phyloP scores from a whole-genome alignment of 1,140 invertebrate species.

The Leptinotarsa lineolata region DNA sequence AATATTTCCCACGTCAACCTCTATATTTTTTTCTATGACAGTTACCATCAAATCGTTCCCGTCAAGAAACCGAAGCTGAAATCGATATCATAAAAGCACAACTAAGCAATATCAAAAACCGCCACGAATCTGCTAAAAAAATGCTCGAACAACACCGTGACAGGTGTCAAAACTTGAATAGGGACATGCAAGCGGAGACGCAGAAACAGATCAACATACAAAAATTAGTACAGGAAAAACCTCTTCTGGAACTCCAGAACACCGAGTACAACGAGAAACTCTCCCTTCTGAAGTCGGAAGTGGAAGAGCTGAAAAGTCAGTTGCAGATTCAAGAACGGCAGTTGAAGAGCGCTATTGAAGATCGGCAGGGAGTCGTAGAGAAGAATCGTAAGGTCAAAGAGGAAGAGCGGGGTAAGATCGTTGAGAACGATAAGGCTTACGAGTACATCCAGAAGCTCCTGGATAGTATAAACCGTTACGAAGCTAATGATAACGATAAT shows the following conservation, averaged over 20 bases:
- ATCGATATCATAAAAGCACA: slow-evolving; percentile 56
- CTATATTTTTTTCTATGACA: slow-evolving; percentile 35
- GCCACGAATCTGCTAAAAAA: slow-evolving; percentile 36
- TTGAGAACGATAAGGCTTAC: slow-evolving; percentile 49
- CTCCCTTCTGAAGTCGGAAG: slow-evolving; percentile 12
- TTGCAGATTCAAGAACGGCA: slow-evolving; percentile 22
- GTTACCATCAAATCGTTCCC: slow-evolving; percentile 56
- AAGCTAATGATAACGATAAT: slow-evolving; percentile 27
- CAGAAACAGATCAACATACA: slow-evolving; percentile 44
- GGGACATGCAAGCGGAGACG: slow-evolving; percentile 39
- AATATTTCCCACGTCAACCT: too few species aligned
- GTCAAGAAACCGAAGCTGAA: slow-evolving; percentile 58
- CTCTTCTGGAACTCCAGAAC: slow-evolving; percentile 39
- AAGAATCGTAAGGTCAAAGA: slow-evolving; percentile 50
- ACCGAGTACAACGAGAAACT: slow-evolving; percentile 31
- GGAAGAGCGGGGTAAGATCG: slow-evolving; percentile 47
- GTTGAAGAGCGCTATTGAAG: slow-evolving; percentile 26
- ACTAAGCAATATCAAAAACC: slow-evolving; percentile 37
- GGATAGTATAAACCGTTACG: slow-evolving; percentile 38
- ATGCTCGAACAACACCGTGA: slow-evolving; percentile 42
- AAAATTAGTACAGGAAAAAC: slow-evolving; percentile 45
- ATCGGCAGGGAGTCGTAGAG: not conserved
- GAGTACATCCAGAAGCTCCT: slow-evolving; percentile 46
- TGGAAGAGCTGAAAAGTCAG: slow-evolving; percentile 10
- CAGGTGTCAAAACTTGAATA: slow-evolving; percentile 40